Conservation (phyloP, 64 coral and sea anemone genomes). For the Orbicella faveolata region DNA sequence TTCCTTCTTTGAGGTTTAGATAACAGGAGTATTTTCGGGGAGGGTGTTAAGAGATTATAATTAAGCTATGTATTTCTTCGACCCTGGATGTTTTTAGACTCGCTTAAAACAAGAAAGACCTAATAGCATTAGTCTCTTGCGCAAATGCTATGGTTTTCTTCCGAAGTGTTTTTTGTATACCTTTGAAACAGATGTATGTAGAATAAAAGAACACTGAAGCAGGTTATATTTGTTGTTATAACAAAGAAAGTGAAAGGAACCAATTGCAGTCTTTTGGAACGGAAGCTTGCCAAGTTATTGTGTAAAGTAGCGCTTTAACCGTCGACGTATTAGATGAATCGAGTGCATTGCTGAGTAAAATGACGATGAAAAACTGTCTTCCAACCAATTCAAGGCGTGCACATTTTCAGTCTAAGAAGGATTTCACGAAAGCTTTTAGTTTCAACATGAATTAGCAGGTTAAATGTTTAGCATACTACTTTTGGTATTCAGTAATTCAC, state of each 20-base stretch:
- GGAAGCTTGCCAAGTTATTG: not conserved
- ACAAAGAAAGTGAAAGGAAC: not conserved
- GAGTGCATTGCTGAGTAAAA: not conserved
- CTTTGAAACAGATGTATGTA: not conserved
- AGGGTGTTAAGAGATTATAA: not conserved
- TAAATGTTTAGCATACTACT: too few relatives aligned
- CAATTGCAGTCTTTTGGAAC: too few relatives aligned
- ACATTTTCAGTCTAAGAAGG: too few relatives aligned
- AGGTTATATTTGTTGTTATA: not conserved
- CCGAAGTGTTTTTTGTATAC: not conserved
- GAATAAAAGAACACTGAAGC: not conserved
- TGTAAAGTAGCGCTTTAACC: not conserved
- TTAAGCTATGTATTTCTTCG: not conserved
- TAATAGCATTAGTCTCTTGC: not conserved
- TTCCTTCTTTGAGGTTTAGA: not conserved
- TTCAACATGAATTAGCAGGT: too few relatives aligned
- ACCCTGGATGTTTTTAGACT: not conserved
- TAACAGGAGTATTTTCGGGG: not conserved
- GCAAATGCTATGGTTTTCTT: not conserved
- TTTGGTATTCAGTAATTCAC: constrained; percentile 7
- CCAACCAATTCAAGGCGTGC: too few relatives aligned
- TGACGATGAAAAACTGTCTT: too few relatives aligned
- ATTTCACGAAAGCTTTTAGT: too few relatives aligned
- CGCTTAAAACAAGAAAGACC: too few relatives aligned
- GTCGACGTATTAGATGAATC: not conserved